Base-by-base conservation (phyloP, 1,140 invertebrate species). In the Andricus grossulariae region DNA sequence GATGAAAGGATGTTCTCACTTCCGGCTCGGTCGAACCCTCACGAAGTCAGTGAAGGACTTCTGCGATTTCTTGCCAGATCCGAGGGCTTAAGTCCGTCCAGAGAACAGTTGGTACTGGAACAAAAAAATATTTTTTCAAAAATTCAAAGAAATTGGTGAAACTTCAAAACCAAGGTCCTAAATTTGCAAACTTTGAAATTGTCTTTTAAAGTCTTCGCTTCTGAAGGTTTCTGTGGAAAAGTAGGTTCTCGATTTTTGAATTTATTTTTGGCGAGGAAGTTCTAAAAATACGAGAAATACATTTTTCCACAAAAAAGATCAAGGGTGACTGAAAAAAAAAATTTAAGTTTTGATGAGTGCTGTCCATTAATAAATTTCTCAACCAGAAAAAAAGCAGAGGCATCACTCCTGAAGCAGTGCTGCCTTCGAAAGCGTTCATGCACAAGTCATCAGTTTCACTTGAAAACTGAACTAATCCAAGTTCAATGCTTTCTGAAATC, bases 91-190 rank as follows among this genome's bases (percentile, higher is more conserved):
- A 80, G 82, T 82, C 82, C 85, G 84, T 85, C 83, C 83, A 83
- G 84, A 83, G 85, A 87, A 95, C 91, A 95, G 92, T 91, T 95
- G 94, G 91, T 94, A 95, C 95, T 95, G 94, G 84, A 95, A 95
- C 89, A 92, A 78, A 66, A 66, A 66, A 32, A 45, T 39, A 15
- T 39, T n/a, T n/a, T n/a, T 15, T 32, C 3, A 32, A 45, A 45
- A 45, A 45, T 45, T 7, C 39, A 45, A 32, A 3, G 25, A 45
- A 10, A 45, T 45, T 45, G 1, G 39, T 11, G 25, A 32, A 32
- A 5, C 25, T 32, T 32, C 0, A 32, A 32, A 32, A 32, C 3
- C 3, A 32, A 5, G 39, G 39, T 8, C 6, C 10, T 1, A 45
- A 45, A 10, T 45, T 45, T 10, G 6, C 6, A 45, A 5, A 45